phyloP scores from a whole-genome alignment of 2,888 invertebrate genomes.

The Spilosoma lubricipeda region DNA sequence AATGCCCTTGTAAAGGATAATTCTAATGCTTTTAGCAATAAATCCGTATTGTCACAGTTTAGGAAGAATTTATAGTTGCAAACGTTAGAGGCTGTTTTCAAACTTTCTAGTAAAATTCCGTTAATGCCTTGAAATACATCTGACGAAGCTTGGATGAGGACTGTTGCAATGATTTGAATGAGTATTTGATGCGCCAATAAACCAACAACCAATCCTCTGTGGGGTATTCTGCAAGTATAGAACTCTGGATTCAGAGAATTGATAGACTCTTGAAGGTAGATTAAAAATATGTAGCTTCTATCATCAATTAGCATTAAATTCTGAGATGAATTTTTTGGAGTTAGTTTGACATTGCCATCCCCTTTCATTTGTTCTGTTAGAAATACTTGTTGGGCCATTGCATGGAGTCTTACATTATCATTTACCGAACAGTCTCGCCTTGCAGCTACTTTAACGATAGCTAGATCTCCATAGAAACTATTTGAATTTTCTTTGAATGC shows the following conservation, averaged over 20 bases:
- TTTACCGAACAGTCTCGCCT: constrained; percentile 94
- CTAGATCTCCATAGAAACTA: constrained; percentile 97
- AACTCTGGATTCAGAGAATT: constrained; percentile 91
- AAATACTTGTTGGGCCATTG: constrained; percentile 95
- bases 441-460: constrained; percentile 97
- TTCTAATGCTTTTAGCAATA: constrained; percentile 92
- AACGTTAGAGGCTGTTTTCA: constrained; percentile 77
- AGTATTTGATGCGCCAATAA: constrained; percentile 97
- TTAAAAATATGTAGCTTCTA: constrained; percentile 94
- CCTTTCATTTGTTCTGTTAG: constrained; percentile 85
- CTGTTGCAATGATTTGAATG: constrained; percentile 95
- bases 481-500: constrained; percentile 97
- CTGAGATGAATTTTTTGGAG: constrained; percentile 74
- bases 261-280: constrained; percentile 92
- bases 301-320: constrained; percentile 89
- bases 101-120: constrained; percentile 85
- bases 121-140: constrained; percentile 88
- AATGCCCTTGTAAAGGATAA: constrained; percentile 93
- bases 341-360: constrained; percentile 70
- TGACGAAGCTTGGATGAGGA: constrained; percentile 91
- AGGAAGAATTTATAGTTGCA: constrained; percentile 83
- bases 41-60: constrained; percentile 88
- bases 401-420: constrained; percentile 94
- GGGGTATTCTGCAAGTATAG: constrained; percentile 94
- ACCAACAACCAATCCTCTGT: constrained; percentile 94